Base-by-base conservation (phyloP, 92 coral and sea anemone genomes). In the Actinernus sp. region DNA sequence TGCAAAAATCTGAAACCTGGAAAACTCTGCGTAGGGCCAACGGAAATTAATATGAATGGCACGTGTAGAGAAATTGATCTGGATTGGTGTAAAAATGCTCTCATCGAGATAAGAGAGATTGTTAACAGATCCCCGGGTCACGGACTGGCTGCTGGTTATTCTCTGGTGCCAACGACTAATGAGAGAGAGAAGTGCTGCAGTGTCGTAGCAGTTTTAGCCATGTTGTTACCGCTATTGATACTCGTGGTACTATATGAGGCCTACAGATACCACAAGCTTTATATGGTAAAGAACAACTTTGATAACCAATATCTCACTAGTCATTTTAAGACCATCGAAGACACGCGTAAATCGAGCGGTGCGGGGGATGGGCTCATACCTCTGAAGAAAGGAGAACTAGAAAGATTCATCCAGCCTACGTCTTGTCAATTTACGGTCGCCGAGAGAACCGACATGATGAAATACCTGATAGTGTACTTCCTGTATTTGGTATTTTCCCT, bases 291-390 rank as follows among this genome's bases (percentile, higher is more conserved):
- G 31, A 92, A 91, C 61, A 79, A 68, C 41, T 95, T 95, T 49
- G 96, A 95, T 49, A 95, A 95, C 27, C 93, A 88, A 29, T 95
- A 83, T 44, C 92, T 95, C 24, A 95, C 99, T 21, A 73, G 61
- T 11, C 94, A 93, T 50, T 95, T 95, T 80, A 92, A 95, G 67
- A 78, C 94, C 19, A 95, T 95, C 18, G 99, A 95, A 44, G 96
- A 91, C 58, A 71, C 83, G 49, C 90, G 99, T 43, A 90, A 90
- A 47, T 49, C 96, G 23, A 92, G 97, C 34, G 93, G 97, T 5
- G 83, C 93, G 25, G 60, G 64, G 2, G 95, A 92, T 57, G 88
- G 93, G 7, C 74, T 95, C 33, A 54, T 95, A 21, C 99, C 99
- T 0, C 79, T 95, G 32, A 87, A 89, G 62, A 95, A 95, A 60